Evolutionary conservation across 1,140 invertebrate species (phyloP), one percentile per base, ranked within the genome.

Genomic region (Caligus rogercresseyi): DNA sequence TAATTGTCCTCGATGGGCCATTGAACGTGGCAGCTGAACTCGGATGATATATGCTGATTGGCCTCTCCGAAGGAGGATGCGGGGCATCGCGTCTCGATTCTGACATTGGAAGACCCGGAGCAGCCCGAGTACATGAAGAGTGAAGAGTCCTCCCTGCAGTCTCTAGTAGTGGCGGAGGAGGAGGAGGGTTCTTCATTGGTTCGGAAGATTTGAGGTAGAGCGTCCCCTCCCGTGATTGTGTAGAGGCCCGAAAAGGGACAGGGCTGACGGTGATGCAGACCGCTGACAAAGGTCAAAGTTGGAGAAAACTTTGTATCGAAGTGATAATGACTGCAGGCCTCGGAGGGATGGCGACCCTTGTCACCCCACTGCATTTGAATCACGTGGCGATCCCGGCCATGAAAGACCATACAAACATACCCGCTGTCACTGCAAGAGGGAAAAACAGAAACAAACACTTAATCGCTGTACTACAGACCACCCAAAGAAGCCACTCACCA

Each of bases 171-270:
- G 25, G 3, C 16, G 1, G 1, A 1, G 25, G 21, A 14, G 21
- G 7, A 31, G 16, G 21, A 15, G 16, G 1, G 18, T 51, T 60
- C 20, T n/a, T n/a, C n/a, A n/a, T n/a, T n/a, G 15, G 16, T 26
- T 31, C 20, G 16, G 16, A 60, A 26, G 15, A 60, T 20, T 25
- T 20, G 23, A 16, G 24, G 18, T 19, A 60, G 18, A 13, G 24
- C 25, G 13, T 43, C 26, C 3, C 15, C 23, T 1, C 57, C 57
- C 2, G 14, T 26, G 13, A 60, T 18, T 1, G 57, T 58, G 52
- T 63, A 63, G 2, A 51, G 52, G 14, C 61, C 61, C 13, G 61
- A 63, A 16, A 63, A 53, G 4, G 61, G 53, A 56, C 61, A 63
- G 18, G 54, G 20, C 20, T 25, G 43, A 1, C 18, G n/a, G 16